Conservation (phyloP, 2,888 invertebrate species). For the Habrosyne pyritoides region DNA sequence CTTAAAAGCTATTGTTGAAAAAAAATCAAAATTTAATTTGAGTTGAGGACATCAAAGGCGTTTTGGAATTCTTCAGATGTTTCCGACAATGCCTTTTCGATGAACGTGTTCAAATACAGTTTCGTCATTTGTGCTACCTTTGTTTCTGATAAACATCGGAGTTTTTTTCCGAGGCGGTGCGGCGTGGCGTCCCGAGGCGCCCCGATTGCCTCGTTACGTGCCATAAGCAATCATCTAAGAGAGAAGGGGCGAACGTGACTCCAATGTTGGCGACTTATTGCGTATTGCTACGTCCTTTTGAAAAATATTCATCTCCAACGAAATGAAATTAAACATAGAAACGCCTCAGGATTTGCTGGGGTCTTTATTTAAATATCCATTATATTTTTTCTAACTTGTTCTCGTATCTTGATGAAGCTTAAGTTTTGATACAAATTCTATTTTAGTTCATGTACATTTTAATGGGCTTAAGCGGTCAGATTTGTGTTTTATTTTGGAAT, state of each 20-base stretch:
- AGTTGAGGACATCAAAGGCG: conserved; percentile 10
- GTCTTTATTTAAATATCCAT: neutral
- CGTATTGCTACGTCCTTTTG: conserved; percentile 5
- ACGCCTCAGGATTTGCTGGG: neutral
- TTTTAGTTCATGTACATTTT: neutral
- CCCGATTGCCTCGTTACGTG: conserved; percentile 35
- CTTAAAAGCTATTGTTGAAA: conserved; percentile 26
- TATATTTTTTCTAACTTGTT: neutral
- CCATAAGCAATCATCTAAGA: conserved; percentile 46
- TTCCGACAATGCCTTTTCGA: conserved; percentile 16
- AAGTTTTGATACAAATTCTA: neutral
- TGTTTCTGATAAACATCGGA: conserved; percentile 42
- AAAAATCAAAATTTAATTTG: conserved; percentile 16
- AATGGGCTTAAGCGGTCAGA: neutral
- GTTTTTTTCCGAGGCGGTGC: too few species aligned
- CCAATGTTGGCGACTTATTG: conserved; percentile 23
- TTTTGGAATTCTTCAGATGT: conserved; percentile 24
- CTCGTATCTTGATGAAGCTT: neutral
- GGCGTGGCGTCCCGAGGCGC: conserved; percentile 23
- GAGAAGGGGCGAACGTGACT: conserved; percentile 31
- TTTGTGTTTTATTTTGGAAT: conserved; percentile 1
- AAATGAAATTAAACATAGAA: conserved; percentile 2
- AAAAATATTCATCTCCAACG: neutral
- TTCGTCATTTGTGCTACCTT: conserved; percentile 35
- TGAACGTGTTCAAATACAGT: conserved; percentile 27